Evolutionary conservation across 2,113 vertebrate species (phyloP), one percentile per base, ranked within the genome.

Genomic region (Cyprinodon variegatus): DNA sequence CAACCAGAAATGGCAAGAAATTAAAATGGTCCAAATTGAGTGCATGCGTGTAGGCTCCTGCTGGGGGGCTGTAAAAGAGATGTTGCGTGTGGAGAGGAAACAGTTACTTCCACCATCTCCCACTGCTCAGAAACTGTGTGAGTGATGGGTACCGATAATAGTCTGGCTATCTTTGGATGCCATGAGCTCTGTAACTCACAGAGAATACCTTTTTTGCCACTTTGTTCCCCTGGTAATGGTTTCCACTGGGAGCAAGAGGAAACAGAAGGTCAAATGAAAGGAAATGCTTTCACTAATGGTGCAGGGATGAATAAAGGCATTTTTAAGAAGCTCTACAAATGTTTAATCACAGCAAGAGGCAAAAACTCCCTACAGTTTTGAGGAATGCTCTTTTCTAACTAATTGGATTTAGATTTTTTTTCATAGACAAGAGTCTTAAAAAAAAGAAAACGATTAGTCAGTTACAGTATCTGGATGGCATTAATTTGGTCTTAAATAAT

Each of bases 161-260:
- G 63, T 61, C 15, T 38, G 61, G 50, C 74, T 87, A 84, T 84
- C 84, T 82, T 41, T 78, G 84, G 77, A 80, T 37, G 41, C 40
- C 40, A 15, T 0, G 1, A 20, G 60, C 59, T 68, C 63, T 76
- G 69, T 43, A 53, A 57, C 68, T 53, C 15, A 20, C 45, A 65
- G 4, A 57, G 65, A 76, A 62, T 61, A 57, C 12, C 38, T 67
- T 63, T 41, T 36, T 70, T 64, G 37, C 6, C 29, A 43, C 45
- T 20, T 14, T 50, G 1, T 45, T 53, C 12, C 9, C 45, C 10
- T 43, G 12, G 11, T 68, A 45, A 61, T 61, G 38, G 40, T 72
- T 20, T 43, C 69, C 43, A 40, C 45, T 62, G 53, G 68, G 53
- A 60, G 36, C 12, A 53, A 50, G 15, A 57, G 22, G 17, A 17